These are phyloP conservation scores for Hetaerina titia DNA, from an alignment of 2,888 invertebrate genomes.

Conservation along the genomic window DNA sequence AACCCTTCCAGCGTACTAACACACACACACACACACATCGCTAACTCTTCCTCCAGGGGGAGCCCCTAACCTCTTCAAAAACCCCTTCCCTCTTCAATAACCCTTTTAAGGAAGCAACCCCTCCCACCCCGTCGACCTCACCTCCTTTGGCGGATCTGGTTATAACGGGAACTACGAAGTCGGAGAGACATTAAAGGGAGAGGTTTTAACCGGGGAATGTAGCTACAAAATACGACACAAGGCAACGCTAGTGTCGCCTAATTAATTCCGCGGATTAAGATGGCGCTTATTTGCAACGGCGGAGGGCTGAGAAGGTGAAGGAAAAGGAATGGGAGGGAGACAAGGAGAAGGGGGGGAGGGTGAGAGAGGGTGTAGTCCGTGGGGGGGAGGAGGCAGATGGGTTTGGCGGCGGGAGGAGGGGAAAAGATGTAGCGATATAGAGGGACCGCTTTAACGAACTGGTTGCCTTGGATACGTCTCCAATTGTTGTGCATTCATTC, in stretches of 20 bases:
- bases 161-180: neutral
- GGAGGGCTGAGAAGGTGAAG: neutral
- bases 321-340: neutral
- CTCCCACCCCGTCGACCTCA: neutral
- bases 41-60: no score
- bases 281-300: slow-evolving; percentile 50
- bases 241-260: slow-evolving; percentile 39
- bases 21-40: neutral
- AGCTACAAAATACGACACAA: slow-evolving; percentile 43
- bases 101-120: neutral
- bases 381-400: neutral
- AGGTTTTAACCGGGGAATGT: neutral
- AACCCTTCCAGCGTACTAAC: neutral
- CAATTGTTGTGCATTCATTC: slow-evolving; percentile 42
- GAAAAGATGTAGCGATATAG: neutral
- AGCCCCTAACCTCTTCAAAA: neutral
- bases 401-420: neutral
- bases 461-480: slow-evolving; percentile 43
- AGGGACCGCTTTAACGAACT: slow-evolving; percentile 36
- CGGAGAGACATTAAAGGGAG: neutral
- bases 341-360: neutral
- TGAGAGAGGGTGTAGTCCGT: neutral
- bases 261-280: slow-evolving; percentile 62
- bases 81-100: neutral
- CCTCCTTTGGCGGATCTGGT: neutral